These are phyloP conservation scores for Eristalinus sepulchralis DNA, from an alignment of 2,888 invertebrate genomes.

Conservation along the genomic window DNA sequence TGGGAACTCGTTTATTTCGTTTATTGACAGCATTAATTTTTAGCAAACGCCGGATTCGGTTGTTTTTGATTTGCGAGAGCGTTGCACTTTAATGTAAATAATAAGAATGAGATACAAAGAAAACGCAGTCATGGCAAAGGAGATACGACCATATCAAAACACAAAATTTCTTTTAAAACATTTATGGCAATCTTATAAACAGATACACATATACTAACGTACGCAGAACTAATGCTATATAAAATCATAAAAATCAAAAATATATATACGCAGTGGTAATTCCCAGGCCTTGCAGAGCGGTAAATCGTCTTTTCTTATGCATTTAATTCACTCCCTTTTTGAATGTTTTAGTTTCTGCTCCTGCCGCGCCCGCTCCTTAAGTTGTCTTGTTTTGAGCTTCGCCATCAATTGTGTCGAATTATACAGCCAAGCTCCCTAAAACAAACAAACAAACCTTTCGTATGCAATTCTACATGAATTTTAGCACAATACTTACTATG, in stretches of 20 bases:
- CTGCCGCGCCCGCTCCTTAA: constrained; percentile 86
- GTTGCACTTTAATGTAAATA: no score
- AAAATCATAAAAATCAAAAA: constrained; percentile 19
- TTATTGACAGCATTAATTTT: not conserved
- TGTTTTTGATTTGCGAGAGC: not conserved
- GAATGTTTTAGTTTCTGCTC: constrained; percentile 74
- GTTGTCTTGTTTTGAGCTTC: constrained; percentile 90
- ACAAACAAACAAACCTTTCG: constrained; percentile 1
- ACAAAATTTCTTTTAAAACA: not conserved
- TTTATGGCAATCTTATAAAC: constrained; percentile 48
- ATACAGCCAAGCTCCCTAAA: constrained; percentile 93
- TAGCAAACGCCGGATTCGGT: not conserved
- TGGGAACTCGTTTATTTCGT: not conserved
- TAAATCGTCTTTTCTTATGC: not conserved
- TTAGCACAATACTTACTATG: constrained; percentile 87
- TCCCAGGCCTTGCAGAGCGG: not conserved
- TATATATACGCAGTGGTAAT: not conserved
- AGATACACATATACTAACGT: constrained; percentile 6
- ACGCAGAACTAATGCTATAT: constrained; percentile 14
- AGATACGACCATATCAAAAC: no score
- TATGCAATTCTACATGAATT: not conserved
- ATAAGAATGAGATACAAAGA: not conserved
- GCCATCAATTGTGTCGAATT: constrained; percentile 94
- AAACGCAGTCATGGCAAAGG: not conserved
- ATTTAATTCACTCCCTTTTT: constrained; percentile 33